phyloP scores from a whole-genome alignment of 2,888 invertebrate genomes.

The Kuschelorhynchus macadamiae region DNA sequence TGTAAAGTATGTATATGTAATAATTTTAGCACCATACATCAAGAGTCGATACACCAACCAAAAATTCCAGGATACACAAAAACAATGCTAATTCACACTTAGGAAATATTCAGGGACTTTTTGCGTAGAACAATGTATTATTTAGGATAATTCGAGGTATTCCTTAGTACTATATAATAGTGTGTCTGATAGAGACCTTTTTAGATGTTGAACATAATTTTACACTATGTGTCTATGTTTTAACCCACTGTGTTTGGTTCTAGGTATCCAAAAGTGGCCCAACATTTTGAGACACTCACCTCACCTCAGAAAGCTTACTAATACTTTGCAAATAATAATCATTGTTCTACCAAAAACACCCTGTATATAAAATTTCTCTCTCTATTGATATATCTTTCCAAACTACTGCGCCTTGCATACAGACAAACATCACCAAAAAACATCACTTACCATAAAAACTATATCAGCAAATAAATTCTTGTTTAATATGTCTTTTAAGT shows the following conservation, averaged over 20 bases:
- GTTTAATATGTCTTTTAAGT: slow-evolving; percentile 7
- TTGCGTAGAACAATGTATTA: slow-evolving; percentile 31
- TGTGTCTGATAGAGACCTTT: slow-evolving; percentile 24
- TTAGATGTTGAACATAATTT: slow-evolving; percentile 15
- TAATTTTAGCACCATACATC: slow-evolving; percentile 15
- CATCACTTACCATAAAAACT: slow-evolving; percentile 35
- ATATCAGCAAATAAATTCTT: slow-evolving; percentile 17
- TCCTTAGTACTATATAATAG: not conserved
- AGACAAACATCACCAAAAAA: slow-evolving; percentile 49
- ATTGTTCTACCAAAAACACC: slow-evolving; percentile 45
- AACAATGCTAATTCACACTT: slow-evolving; percentile 23
- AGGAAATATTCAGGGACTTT: slow-evolving; percentile 20
- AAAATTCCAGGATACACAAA: slow-evolving; percentile 30
- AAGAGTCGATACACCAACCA: slow-evolving; percentile 27
- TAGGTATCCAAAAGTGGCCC: slow-evolving; percentile 32
- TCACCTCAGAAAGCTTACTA: slow-evolving; percentile 8
- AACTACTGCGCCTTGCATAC: slow-evolving; percentile 47
- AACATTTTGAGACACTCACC: slow-evolving; percentile 21
- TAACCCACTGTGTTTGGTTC: slow-evolving; percentile 35
- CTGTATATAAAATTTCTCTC: slow-evolving; percentile 16
- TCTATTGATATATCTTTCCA: slow-evolving; percentile 19
- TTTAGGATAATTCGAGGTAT: slow-evolving; percentile 3
- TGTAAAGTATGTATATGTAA: too few relatives aligned
- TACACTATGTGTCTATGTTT: slow-evolving; percentile 10
- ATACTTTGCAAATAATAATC: slow-evolving; percentile 2